Conservation (phyloP, 53 echinoderm and acorn worm genomes). For the Holothuria leucospilota region DNA sequence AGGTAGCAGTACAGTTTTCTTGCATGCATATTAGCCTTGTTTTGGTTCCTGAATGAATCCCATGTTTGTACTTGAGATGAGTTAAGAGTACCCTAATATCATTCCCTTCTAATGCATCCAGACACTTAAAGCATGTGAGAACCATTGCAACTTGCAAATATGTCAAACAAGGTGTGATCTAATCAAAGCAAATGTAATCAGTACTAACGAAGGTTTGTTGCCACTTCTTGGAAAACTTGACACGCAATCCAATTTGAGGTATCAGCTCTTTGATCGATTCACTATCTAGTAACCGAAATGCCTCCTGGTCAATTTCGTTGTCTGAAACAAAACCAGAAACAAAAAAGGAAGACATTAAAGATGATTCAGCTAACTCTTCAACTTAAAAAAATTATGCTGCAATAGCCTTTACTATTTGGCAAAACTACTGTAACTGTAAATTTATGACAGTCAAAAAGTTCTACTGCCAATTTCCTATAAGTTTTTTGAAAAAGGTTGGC, state of each 20-base stretch:
- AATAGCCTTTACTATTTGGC: too few relatives aligned
- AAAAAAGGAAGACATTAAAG: neutral
- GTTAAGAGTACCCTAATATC: neutral
- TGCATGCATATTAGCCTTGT: neutral
- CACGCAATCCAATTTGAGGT: slow-evolving; percentile 3
- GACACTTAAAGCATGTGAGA: slow-evolving; percentile 24
- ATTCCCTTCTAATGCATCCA: neutral
- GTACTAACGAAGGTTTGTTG: neutral
- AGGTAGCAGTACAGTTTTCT: neutral
- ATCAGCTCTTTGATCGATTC: slow-evolving; percentile 1
- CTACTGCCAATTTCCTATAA: too few relatives aligned
- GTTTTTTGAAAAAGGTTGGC: too few relatives aligned
- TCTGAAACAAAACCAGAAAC: neutral
- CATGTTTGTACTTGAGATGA: slow-evolving; percentile 30
- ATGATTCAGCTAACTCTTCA: too few relatives aligned
- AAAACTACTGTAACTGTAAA: too few relatives aligned
- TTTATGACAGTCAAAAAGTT: too few relatives aligned
- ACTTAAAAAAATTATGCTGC: too few relatives aligned
- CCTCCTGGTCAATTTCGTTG: slow-evolving; percentile 18
- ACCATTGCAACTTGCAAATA: neutral
- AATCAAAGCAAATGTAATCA: neutral
- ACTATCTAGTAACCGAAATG: slow-evolving; percentile 13
- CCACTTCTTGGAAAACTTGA: neutral
- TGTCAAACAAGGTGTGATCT: too few relatives aligned
- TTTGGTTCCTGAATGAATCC: slow-evolving; percentile 7